Percentiles rank a stretch among this genome's conserved stretches.
Conservation (phyloP, 1,140 invertebrate genomes). For the Eurosta solidaginis region DNA sequence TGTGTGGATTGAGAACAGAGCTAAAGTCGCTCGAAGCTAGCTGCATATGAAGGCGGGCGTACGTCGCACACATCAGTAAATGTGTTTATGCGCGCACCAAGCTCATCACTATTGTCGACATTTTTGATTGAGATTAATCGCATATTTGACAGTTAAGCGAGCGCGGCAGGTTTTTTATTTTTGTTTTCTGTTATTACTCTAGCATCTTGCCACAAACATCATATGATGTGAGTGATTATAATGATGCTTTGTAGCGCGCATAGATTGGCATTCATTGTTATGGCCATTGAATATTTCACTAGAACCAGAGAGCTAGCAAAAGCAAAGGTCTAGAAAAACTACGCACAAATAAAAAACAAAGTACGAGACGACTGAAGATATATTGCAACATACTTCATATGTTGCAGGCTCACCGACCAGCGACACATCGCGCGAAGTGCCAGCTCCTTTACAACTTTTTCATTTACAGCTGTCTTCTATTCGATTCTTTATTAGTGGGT, state of each 20-base stretch:
- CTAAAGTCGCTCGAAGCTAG: not conserved
- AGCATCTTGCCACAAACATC: conserved; percentile 12
- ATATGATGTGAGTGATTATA: not conserved
- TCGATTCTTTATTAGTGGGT: conserved; percentile 19
- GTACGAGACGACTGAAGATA: not conserved
- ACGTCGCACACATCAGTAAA: not conserved
- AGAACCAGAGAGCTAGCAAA: not conserved
- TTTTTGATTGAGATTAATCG: conserved; percentile 36
- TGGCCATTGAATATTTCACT: not conserved
- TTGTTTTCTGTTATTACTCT: not conserved
- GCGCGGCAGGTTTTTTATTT: not conserved
- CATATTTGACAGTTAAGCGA: conserved; percentile 32
- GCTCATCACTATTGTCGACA: conserved; percentile 31
- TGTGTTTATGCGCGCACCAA: not conserved
- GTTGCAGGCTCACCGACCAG: not conserved
- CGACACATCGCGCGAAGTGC: conserved; percentile 31
- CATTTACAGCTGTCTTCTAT: conserved; percentile 1
- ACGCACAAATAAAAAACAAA: not conserved
- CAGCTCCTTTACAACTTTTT: conserved; percentile 29
- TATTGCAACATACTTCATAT: not conserved
- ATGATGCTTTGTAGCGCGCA: not conserved
- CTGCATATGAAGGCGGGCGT: not conserved
- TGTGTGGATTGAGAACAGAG: not conserved
- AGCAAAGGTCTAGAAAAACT: not conserved
- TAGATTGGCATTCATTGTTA: conserved; percentile 4